Conservation (phyloP, 2,113 vertebrate species). For the Lamprologus speciosus region DNA sequence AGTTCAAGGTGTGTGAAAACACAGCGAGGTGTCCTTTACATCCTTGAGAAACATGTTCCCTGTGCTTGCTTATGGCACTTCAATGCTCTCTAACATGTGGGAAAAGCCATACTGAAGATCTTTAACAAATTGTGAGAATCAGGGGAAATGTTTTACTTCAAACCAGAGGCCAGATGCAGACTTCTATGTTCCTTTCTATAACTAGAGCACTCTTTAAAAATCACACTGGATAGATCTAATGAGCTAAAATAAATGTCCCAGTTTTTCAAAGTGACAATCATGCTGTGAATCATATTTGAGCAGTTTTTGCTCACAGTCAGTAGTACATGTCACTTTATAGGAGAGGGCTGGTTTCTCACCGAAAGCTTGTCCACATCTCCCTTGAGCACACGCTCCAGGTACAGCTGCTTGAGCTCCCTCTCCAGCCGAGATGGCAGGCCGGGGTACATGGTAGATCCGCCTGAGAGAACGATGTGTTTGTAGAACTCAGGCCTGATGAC, state of each 20-base stretch:
- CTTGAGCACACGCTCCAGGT: constrained; percentile 95
- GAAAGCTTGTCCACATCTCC: constrained; percentile 98
- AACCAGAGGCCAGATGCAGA: neutral
- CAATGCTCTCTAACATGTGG: neutral
- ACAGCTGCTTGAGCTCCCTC: constrained; percentile 95
- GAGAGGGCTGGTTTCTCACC: constrained; percentile 68
- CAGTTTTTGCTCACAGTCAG: neutral
- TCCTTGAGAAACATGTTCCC: neutral
- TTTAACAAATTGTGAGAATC: constrained; percentile 5
- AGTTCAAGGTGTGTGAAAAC: neutral
- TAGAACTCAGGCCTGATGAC: constrained; percentile 89
- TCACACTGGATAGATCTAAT: neutral
- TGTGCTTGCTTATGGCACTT: neutral
- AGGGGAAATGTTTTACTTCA: constrained; percentile 2
- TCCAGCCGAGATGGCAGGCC: constrained; percentile 94
- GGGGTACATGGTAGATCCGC: constrained; percentile 98
- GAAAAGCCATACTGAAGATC: neutral
- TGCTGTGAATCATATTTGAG: neutral
- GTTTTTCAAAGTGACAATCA: neutral
- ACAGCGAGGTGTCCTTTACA: neutral
- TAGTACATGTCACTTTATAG: neutral
- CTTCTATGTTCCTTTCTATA: neutral
- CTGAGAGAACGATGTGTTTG: constrained; percentile 97
- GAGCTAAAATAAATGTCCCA: neutral
- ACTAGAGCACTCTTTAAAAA: neutral